Evolutionary conservation across 2,113 vertebrate genomes (phyloP).

Genomic region (Varanus salvator): DNA sequence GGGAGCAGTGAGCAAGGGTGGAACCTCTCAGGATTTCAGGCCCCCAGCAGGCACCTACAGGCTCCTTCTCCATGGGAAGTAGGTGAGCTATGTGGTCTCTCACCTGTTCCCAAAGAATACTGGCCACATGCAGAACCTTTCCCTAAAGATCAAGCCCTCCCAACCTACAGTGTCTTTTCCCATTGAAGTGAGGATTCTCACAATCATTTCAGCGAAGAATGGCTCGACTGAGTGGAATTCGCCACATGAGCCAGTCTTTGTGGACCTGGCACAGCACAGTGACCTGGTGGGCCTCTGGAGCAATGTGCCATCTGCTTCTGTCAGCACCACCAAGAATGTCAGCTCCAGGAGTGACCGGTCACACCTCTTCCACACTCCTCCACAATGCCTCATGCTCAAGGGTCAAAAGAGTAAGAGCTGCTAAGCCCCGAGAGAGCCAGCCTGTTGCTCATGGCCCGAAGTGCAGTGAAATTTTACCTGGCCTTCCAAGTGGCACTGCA

Average conservation of each 20-base stretch:
- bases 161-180: neutral
- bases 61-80: neutral
- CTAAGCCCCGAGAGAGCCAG: neutral
- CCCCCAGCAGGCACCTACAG: neutral
- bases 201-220: neutral
- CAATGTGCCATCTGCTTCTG: neutral
- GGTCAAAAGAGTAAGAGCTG: neutral
- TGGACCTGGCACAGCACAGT: neutral
- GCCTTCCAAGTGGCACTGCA: neutral
- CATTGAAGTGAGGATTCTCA: neutral
- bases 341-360: neutral
- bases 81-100: neutral
- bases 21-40: neutral
- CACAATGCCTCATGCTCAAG: neutral
- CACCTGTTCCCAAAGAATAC: neutral
- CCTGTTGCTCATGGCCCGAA: neutral
- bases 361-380: neutral
- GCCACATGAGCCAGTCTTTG: too few species aligned
- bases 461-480: too few species aligned
- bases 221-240: neutral
- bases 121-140: neutral
- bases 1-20: conserved; percentile 30
- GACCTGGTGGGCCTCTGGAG: neutral
- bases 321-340: neutral
- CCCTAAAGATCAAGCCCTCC: neutral